Base-by-base conservation (phyloP, 1,140 invertebrate genomes). In the Helicoverpa armigera region DNA sequence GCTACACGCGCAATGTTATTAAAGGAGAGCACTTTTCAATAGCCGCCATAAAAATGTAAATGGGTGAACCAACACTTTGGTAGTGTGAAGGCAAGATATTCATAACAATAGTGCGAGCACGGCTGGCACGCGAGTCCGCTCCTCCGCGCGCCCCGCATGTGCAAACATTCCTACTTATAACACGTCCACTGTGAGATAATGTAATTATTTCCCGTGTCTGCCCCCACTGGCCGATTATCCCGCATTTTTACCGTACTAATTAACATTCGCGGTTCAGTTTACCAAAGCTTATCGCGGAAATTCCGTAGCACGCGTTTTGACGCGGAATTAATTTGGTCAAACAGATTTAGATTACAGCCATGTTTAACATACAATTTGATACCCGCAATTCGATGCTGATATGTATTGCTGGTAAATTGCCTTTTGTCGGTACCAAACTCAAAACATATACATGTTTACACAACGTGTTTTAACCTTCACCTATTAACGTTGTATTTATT, bases 141-240 rank as follows among this genome's bases (percentile, higher is more conserved):
- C 11, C 11, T 61, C 58, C 23, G 10, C 23, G 29, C 11, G 63
- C 35, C 10, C 85, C 79, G 84, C 82, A 85, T 86, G 86, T 89
- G 83, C 85, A 86, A 87, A 87, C 80, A 86, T 87, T 90, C 81
- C 81, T 85, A 82, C 79, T 83, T 74, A 85, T 77, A 84, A 83
- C 81, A 80, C 84, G 86, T 83, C 84, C 69, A 82, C 82, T 88
- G 88, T 85, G 86, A 90, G 90, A 90, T 91, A 92, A 91, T 91
- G 87, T 90, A 91, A 92, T 92, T 91, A 92, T 90, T 85, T 84
- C 74, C 72, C 84, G 73, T 85, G 83, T 85, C 83, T 79, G 84
- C 77, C 63, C 53, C 18, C 60, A 18, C 76, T 63, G 70, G 72
- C 67, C 73, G 82, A 81, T 84, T 83, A 84, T 60, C 65, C 61